These are phyloP conservation scores for Drosophila atripex DNA, from an alignment of 2,888 invertebrate species.

Conservation along the genomic window DNA sequence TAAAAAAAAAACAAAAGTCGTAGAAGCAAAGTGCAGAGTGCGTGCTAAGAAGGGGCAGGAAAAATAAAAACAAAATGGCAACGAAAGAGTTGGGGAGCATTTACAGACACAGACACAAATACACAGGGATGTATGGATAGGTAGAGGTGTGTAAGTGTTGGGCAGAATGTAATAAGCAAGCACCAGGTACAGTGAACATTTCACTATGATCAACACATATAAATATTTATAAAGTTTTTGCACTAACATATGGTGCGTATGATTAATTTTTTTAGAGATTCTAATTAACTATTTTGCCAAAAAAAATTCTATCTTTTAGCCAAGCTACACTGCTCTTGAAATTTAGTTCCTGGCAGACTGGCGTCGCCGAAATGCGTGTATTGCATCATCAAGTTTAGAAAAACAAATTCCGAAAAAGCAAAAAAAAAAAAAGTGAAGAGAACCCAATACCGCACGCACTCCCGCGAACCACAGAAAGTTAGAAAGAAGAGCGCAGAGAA, in stretches of 20 bases:
- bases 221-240: neutral
- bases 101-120: neutral
- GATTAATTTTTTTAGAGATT: neutral
- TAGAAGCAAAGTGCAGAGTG: constrained; percentile 71
- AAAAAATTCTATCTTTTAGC: neutral
- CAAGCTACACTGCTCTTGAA: constrained; percentile 9
- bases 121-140: neutral
- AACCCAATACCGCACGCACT: constrained; percentile 21
- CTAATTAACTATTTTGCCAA: too few relatives aligned
- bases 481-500: constrained; percentile 6
- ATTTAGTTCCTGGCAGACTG: constrained; percentile 19
- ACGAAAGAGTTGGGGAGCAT: constrained; percentile 32
- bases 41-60: constrained; percentile 49
- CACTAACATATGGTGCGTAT: neutral
- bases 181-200: constrained; percentile 2
- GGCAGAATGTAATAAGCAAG: constrained; percentile 15
- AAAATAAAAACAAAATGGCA: constrained; percentile 9
- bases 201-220: neutral
- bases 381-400: constrained; percentile 77
- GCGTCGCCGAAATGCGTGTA: constrained; percentile 66
- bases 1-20: constrained; percentile 52
- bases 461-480: constrained; percentile 1
- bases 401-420: constrained; percentile 67
- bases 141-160: constrained; percentile 4
- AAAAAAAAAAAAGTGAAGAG: constrained; percentile 6